Conservation (phyloP, 2,888 invertebrate species). For the Pomacea canaliculata region DNA sequence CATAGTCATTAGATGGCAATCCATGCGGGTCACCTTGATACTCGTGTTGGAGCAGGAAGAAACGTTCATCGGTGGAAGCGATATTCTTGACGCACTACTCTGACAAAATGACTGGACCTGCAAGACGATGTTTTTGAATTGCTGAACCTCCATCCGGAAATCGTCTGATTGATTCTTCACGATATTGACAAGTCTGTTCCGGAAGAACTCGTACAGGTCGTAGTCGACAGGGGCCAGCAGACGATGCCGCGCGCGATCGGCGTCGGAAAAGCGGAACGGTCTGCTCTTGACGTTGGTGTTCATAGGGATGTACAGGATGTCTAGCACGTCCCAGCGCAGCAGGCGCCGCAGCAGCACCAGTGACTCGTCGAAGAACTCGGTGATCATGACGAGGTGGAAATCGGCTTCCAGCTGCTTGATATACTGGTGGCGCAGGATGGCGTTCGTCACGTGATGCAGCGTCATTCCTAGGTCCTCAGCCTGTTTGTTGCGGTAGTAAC, state of each 20-base stretch:
- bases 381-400: constrained; percentile 47
- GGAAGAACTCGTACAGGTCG: constrained; percentile 23
- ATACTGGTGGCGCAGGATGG: constrained; percentile 22
- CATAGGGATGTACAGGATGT: constrained; percentile 43
- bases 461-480: constrained; percentile 33
- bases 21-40: constrained; percentile 10
- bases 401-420: constrained; percentile 37
- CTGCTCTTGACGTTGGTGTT: constrained; percentile 30
- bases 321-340: constrained; percentile 47
- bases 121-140: constrained; percentile 17
- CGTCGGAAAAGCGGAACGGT: constrained; percentile 22
- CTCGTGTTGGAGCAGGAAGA: constrained; percentile 21
- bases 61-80: constrained; percentile 3
- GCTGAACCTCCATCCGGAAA: constrained; percentile 23
- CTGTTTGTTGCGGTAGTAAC: constrained; percentile 37
- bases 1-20: constrained; percentile 25
- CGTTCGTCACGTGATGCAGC: constrained; percentile 11
- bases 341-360: constrained; percentile 43
- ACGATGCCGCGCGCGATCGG: constrained; percentile 29
- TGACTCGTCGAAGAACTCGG: constrained; percentile 50
- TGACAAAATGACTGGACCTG: constrained; percentile 18
- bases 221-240: constrained; percentile 24
- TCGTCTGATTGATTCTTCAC: constrained; percentile 14
- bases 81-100: not conserved
- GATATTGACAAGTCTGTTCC: constrained; percentile 4